These are phyloP conservation scores for Aurelia sp. DNA, from an alignment of 30 jellyfish, hydroid and myxozoan species.

Conservation along the genomic window DNA sequence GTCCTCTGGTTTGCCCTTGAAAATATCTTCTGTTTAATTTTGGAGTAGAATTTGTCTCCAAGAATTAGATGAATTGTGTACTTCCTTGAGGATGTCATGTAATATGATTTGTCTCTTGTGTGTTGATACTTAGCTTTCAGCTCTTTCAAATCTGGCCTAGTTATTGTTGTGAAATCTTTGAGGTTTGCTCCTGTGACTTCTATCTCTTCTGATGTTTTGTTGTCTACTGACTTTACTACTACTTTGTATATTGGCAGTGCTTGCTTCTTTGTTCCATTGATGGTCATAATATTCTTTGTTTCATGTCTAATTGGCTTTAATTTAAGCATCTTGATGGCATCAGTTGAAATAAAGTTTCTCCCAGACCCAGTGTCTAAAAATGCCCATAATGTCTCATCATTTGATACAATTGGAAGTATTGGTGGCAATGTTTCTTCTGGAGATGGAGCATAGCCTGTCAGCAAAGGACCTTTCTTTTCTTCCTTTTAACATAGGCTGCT, in stretches of 20 bases:
- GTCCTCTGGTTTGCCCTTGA: constrained; percentile 24
- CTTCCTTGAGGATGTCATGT: constrained; percentile 28
- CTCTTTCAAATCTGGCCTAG: constrained; percentile 20
- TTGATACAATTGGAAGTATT: no score
- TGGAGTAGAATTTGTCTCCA: constrained; percentile 20
- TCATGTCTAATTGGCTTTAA: no score
- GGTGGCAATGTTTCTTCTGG: no score
- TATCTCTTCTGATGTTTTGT: constrained; percentile 20
- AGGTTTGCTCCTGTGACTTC: constrained; percentile 47
- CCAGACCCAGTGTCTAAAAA: no score
- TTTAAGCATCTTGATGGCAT: not conserved
- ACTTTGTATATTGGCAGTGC: constrained; percentile 37
- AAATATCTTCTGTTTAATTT: constrained; percentile 4
- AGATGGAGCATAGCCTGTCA: no score
- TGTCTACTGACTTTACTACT: constrained; percentile 12
- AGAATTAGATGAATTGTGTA: constrained; percentile 25
- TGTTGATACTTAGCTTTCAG: constrained; percentile 14
- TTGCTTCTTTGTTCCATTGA: no score
- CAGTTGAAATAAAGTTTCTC: not conserved
- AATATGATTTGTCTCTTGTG: constrained; percentile 2
- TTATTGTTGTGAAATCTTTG: constrained; percentile 19
- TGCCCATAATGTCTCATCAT: no score
- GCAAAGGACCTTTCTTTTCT: no score
- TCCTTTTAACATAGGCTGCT: no score
- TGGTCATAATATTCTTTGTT: no score